A percentile compares a stretch with the other conserved stretches of the same genome.
Conservation (phyloP, 2,113 vertebrate species). For the Climacteris rufus region DNA sequence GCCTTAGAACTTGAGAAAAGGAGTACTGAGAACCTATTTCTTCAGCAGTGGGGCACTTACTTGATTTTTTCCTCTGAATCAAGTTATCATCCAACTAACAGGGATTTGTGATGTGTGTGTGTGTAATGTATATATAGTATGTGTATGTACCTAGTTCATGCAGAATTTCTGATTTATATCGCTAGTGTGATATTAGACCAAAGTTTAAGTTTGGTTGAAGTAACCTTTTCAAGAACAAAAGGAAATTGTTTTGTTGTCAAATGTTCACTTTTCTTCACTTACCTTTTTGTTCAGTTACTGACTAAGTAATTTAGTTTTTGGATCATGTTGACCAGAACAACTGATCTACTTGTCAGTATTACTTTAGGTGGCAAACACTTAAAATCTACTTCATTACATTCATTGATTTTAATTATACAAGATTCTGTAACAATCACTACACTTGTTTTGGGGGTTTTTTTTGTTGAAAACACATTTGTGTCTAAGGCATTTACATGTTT, state of each 20-base stretch:
- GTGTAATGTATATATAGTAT: background rate
- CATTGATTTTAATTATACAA: background rate
- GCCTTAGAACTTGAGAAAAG: background rate
- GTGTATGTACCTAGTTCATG: background rate
- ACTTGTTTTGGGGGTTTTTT: background rate
- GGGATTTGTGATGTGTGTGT: background rate
- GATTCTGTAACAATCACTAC: background rate
- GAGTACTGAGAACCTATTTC: background rate
- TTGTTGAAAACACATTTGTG: background rate
- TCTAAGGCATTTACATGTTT: background rate
- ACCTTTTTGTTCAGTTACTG: background rate
- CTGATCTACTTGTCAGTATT: background rate
- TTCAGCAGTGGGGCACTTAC: background rate
- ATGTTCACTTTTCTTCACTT: background rate
- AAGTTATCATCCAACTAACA: background rate
- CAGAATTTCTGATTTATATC: background rate
- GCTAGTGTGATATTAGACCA: background rate
- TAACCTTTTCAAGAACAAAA: background rate
- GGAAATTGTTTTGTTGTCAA: background rate
- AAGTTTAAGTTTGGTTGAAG: background rate
- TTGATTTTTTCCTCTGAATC: background rate
- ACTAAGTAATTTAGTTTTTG: background rate
- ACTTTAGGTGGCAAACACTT: background rate
- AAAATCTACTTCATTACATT: background rate
- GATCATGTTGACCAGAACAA: background rate